These are phyloP conservation scores for Euborellia annulipes DNA, from an alignment of 1,140 invertebrate genomes.

Conservation along the genomic window DNA sequence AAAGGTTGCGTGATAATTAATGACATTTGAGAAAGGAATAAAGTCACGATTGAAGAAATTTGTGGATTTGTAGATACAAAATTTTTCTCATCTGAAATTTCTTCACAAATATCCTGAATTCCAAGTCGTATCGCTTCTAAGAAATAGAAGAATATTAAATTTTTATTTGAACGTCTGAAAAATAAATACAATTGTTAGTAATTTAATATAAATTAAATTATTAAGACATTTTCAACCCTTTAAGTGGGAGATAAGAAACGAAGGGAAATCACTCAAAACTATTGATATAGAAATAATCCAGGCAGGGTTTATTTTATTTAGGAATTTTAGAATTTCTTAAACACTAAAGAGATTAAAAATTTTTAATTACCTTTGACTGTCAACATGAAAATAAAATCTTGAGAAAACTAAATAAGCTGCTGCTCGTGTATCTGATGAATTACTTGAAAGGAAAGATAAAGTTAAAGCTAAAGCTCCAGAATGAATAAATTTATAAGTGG, in stretches of 20 bases:
- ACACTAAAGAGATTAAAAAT: background rate
- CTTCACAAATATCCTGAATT: no score
- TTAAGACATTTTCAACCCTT: background rate
- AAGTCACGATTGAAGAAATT: slow-evolving; percentile 44
- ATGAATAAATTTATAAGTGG: slow-evolving; percentile 44
- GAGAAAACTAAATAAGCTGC: slow-evolving; percentile 47
- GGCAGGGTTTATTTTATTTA: no score
- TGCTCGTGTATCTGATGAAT: slow-evolving; percentile 36
- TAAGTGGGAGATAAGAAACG: background rate
- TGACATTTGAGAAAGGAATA: slow-evolving; percentile 50
- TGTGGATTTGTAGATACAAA: slow-evolving; percentile 23
- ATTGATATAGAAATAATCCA: no score
- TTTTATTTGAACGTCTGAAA: no score
- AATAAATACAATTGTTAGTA: no score
- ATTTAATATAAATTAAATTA: no score
- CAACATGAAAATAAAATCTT: slow-evolving; percentile 47
- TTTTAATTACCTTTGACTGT: slow-evolving; percentile 38
- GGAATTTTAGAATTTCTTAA: no score
- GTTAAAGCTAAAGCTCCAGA: slow-evolving; percentile 45
- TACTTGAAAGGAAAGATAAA: slow-evolving; percentile 42
- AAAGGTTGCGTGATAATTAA: slow-evolving; percentile 46
- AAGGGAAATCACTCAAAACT: background rate
- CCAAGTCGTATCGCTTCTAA: no score
- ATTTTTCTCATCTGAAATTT: background rate
- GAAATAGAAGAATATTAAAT: no score